Evolutionary conservation across 1,140 invertebrate genomes (phyloP).

Genomic region (Leptinotarsa defecta): DNA sequence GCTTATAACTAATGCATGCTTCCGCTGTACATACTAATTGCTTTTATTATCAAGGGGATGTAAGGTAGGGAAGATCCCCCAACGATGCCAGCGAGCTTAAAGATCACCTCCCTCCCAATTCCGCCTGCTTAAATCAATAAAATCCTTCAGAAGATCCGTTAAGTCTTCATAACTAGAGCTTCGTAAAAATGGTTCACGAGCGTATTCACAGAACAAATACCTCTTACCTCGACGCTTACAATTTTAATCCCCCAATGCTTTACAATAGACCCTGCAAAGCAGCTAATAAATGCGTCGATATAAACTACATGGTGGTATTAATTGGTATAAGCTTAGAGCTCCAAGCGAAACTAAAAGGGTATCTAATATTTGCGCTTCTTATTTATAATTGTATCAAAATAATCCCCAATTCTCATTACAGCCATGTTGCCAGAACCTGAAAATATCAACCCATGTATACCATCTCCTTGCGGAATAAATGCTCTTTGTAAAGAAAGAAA

Average conservation of each 20-base stretch:
- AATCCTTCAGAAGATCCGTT: conserved; percentile 6
- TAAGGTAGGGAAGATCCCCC: conserved; percentile 54
- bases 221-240: conserved; percentile 15
- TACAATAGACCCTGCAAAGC: conserved; percentile 3
- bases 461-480: conserved; percentile 81
- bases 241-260: conserved; percentile 12
- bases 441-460: conserved; percentile 72
- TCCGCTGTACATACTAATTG: conserved; percentile 67
- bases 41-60: conserved; percentile 57
- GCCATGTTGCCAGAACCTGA: conserved; percentile 50
- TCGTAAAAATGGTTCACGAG: conserved; percentile 37
- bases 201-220: conserved; percentile 18
- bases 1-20: conserved; percentile 35
- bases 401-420: conserved; percentile 30
- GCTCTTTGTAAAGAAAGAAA: conserved; percentile 75
- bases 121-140: conserved; percentile 35
- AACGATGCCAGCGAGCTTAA: conserved; percentile 55
- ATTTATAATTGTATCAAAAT: background rate
- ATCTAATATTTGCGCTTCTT: background rate
- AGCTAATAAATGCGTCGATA: conserved; percentile 28
- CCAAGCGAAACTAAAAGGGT: conserved; percentile 1
- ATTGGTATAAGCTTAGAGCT: conserved; percentile 2
- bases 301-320: conserved; percentile 27
- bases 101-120: conserved; percentile 48
- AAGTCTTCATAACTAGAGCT: conserved; percentile 32